Percentiles rank a stretch among this genome's conserved stretches.
Evolutionary conservation across 53 echinoderm and acorn worm species (phyloP).

Genomic region (Echinarachnius parma): DNA sequence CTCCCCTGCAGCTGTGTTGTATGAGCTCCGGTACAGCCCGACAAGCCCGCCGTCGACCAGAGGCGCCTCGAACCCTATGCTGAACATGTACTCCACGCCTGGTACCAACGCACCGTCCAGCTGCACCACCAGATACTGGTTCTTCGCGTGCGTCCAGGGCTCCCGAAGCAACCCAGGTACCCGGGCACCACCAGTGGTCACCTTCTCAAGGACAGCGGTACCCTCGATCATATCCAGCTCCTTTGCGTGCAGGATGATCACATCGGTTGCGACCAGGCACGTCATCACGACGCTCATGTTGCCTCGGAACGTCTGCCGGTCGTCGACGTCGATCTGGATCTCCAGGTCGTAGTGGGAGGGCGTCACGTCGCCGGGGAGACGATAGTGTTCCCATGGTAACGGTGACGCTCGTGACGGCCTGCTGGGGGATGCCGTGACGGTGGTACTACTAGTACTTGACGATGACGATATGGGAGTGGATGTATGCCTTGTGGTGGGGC

Average conservation of each 20-base stretch:
- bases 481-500: background rate
- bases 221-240: constrained; percentile 41
- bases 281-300: constrained; percentile 41
- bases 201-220: constrained; percentile 26
- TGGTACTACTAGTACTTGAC: background rate
- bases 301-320: constrained; percentile 51
- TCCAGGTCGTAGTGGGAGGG: constrained; percentile 62
- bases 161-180: constrained; percentile 36
- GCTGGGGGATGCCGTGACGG: background rate
- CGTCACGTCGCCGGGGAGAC: constrained; percentile 52
- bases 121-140: constrained; percentile 65
- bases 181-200: background rate
- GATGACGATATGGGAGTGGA: background rate
- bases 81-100: constrained; percentile 40
- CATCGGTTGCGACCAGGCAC: constrained; percentile 44
- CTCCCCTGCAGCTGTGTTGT: constrained; percentile 36
- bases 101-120: constrained; percentile 44
- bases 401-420: background rate
- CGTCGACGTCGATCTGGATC: constrained; percentile 51
- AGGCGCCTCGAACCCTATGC: constrained; percentile 41
- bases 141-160: constrained; percentile 42
- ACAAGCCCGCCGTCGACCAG: constrained; percentile 34
- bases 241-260: constrained; percentile 62
- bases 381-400: constrained; percentile 49
- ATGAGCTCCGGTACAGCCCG: constrained; percentile 58